Conservation (phyloP, 2,888 invertebrate species). For the Ashinkailepas kermadecensis region DNA sequence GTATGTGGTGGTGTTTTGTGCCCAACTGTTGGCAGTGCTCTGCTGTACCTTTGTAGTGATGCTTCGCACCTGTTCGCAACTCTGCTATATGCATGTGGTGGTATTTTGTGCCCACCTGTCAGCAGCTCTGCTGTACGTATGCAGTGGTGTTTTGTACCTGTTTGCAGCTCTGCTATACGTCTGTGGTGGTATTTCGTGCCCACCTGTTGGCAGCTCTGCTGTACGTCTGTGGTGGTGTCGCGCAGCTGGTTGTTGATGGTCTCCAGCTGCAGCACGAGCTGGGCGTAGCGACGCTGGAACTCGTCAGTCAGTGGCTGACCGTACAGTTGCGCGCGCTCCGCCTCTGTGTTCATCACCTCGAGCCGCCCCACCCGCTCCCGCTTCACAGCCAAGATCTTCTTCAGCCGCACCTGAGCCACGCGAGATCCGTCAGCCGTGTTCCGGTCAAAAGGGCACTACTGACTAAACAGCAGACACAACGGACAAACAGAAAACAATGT, state of each 20-base stretch:
- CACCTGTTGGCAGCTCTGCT: conserved; percentile 68
- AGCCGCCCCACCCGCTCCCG: conserved; percentile 68
- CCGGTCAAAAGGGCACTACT: too few relatives aligned
- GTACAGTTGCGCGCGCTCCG: conserved; percentile 75
- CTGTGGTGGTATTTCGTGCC: conserved; percentile 23
- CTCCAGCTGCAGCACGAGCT: conserved; percentile 75
- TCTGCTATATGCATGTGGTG: not conserved
- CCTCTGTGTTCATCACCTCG: conserved; percentile 80
- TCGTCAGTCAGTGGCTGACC: conserved; percentile 71
- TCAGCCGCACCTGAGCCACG: conserved; percentile 59
- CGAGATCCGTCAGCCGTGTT: too few relatives aligned
- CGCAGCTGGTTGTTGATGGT: conserved; percentile 82
- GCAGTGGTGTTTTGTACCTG: not conserved
- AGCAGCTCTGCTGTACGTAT: not conserved
- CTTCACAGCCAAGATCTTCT: conserved; percentile 75
- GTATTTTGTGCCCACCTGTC: not conserved
- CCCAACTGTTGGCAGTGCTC: conserved; percentile 60
- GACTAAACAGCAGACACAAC: too few relatives aligned
- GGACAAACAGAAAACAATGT: too few relatives aligned
- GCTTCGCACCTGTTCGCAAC: not conserved
- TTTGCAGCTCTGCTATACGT: not conserved
- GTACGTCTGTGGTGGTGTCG: conserved; percentile 74
- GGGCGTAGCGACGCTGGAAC: conserved; percentile 85
- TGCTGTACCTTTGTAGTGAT: conserved; percentile 77
- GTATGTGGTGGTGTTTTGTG: not conserved